phyloP scores from a whole-genome alignment of 1,140 invertebrate genomes.

The Drosophila pseudoobscura region DNA sequence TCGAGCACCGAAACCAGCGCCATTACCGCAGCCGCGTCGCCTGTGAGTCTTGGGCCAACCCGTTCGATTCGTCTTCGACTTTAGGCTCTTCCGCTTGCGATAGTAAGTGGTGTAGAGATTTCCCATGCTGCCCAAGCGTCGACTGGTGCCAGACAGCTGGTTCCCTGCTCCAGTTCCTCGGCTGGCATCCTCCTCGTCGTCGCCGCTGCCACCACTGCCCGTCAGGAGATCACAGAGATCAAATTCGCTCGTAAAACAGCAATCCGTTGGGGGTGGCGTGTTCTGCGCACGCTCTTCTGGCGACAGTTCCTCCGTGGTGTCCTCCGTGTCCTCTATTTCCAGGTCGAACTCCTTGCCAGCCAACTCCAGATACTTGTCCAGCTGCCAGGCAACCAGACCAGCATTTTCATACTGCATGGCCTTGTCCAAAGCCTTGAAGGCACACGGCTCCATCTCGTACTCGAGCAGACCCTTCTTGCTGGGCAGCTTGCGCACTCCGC shows the following conservation, averaged over 20 bases:
- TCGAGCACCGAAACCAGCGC: conserved; percentile 6
- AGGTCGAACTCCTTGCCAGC: conserved; percentile 60
- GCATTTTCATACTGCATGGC: conserved; percentile 61
- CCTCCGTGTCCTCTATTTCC: conserved; percentile 7
- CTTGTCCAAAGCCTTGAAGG: conserved; percentile 58
- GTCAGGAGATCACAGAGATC: conserved; percentile 69
- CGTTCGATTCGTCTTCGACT: conserved; percentile 84
- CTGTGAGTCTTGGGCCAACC: conserved; percentile 85
- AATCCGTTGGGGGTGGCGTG: conserved; percentile 74
- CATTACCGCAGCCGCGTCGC: background rate
- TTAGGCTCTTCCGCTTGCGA: conserved; percentile 71
- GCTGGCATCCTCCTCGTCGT: conserved; percentile 46
- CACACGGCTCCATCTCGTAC: conserved; percentile 69
- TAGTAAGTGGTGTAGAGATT: conserved; percentile 66
- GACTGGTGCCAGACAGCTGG: conserved; percentile 7
- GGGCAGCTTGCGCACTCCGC: conserved; percentile 68
- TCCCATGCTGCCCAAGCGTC: conserved; percentile 34
- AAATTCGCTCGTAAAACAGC: conserved; percentile 73
- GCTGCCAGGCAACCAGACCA: conserved; percentile 58
- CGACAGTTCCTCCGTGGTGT: background rate
- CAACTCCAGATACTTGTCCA: conserved; percentile 71
- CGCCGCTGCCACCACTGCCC: conserved; percentile 51
- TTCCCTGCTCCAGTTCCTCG: background rate
- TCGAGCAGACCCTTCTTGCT: conserved; percentile 75
- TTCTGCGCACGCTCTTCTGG: background rate